Conservation (phyloP, 1,140 invertebrate species). For the Acyrthosiphon pisum region DNA sequence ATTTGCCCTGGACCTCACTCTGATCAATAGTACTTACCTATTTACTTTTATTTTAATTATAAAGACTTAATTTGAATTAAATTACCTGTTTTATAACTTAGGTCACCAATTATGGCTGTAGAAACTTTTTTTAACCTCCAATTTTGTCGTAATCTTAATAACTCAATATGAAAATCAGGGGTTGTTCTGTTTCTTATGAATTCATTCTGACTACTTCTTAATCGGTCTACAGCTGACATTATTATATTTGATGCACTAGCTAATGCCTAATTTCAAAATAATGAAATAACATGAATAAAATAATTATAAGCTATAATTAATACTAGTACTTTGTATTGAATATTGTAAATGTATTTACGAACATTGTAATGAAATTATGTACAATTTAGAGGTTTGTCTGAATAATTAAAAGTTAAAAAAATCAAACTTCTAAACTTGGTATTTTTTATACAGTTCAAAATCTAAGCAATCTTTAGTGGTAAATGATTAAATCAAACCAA, state of each 20-base stretch:
- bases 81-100: slow-evolving; percentile 87
- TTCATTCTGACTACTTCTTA: slow-evolving; percentile 81
- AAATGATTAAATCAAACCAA: not conserved
- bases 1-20: too few species aligned
- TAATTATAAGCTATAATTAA: not conserved
- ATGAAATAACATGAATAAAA: not conserved
- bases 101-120: slow-evolving; percentile 93
- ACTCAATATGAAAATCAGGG: slow-evolving; percentile 92
- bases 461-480: not conserved
- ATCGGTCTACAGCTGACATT: slow-evolving; percentile 82
- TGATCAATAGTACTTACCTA: not conserved
- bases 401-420: not conserved
- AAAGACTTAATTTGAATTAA: not conserved
- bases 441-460: not conserved
- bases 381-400: not conserved
- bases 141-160: slow-evolving; percentile 87
- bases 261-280: slow-evolving; percentile 67
- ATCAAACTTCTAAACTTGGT: not conserved
- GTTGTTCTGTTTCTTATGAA: slow-evolving; percentile 75
- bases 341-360: not conserved
- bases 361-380: not conserved
- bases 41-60: not conserved
- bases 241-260: slow-evolving; percentile 83
- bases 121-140: slow-evolving; percentile 96
- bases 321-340: not conserved